Evolutionary conservation across 2,797 vertebrate species (phyloP), one percentile per base, ranked within the genome.

Genomic region (Takifugu rubripes): DNA sequence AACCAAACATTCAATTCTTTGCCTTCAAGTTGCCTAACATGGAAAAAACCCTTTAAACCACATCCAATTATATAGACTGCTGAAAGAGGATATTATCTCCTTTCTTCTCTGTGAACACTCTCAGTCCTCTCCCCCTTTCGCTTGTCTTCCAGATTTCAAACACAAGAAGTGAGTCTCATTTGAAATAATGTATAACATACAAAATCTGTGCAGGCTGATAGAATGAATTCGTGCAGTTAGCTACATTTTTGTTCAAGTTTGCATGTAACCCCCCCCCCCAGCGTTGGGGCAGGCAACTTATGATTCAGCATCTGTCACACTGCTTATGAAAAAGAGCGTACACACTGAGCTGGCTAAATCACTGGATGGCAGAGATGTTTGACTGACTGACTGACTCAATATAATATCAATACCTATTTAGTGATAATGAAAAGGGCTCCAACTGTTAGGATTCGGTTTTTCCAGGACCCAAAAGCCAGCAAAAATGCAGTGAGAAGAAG

Each of bases 251-350:
- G 55, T 21, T 2, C 25, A 44, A 27, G 52, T 61, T 61, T 52
- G 53, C 31, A 66, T 43, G 43, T 49, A 84, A 77, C 70, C 78
- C 73, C 87, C 86, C 86, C 86, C 86, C 77, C 79, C 72, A 82
- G 76, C 80, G 72, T 84, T 87, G 85, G 85, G 84, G 80, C 74
- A 82, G 85, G 83, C 85, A 83, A 82, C 70, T 87, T 82, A 89
- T 89, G 89, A 90, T 85, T 91, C 89, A 91, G 88, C 89, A 91
- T 88, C 88, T 90, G 89, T 88, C 78, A 70, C 81, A 74, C 68
- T 66, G 77, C 79, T 90, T 90, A 88, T 74, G 81, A 85, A 88
- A 90, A 70, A 77, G 72, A 81, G 76, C 67, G 79, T 79, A 82
- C 70, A 73, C 61, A 54, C 74, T 47, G 68, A 73, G 60, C 66